Base-by-base conservation (phyloP, 2,797 vertebrate genomes). In the Girardinus metallicus region DNA sequence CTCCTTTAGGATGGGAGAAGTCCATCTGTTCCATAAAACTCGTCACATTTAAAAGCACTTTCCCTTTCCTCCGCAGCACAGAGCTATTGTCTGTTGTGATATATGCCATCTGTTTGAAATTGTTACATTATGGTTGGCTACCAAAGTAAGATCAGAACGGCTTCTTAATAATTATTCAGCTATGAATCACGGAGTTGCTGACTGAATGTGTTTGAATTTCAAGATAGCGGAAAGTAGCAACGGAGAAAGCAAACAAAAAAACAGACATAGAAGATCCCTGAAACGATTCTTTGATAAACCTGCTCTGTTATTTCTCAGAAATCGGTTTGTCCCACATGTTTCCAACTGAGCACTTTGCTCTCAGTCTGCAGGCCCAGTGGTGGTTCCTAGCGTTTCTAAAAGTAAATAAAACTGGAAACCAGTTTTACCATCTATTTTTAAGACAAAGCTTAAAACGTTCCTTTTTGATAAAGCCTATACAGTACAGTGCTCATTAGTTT, bases 11-110 rank as follows among this genome's bases (percentile, higher is more conserved):
- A 83, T 82, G 83, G 73, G 39, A 43, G 39, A 62, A 68, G 79
- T 83, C 90, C 88, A 89, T 92, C 91, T 93, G 94, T 80, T 92
- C 85, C 85, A 89, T 91, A 82, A 93, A 94, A 91, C 66, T 51
- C 78, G 44, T 12, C 53, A 49, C 75, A 78, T 85, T 85, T 84
- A 89, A 90, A 90, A 88, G 66, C 72, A 85, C 62, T 51, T 81
- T 73, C 79, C 51, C 76, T 86, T 5, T 13, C 66, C 43, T 78
- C 81, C 79, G 75, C 81, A 80, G 78, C 60, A 21, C 75, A 79
- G 79, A 80, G 80, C 73, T 53, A 12, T 80, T 57, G 34, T 31
- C 41, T 47, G 79, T 68, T 66, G 36, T 71, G 86, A 79, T 83
- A 82, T 77, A 80, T 83, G 87, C 79, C 89, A 90, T 88, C 81